These are phyloP conservation scores for Dallia pectoralis DNA, from an alignment of 2,797 vertebrate species.

Conservation along the genomic window DNA sequence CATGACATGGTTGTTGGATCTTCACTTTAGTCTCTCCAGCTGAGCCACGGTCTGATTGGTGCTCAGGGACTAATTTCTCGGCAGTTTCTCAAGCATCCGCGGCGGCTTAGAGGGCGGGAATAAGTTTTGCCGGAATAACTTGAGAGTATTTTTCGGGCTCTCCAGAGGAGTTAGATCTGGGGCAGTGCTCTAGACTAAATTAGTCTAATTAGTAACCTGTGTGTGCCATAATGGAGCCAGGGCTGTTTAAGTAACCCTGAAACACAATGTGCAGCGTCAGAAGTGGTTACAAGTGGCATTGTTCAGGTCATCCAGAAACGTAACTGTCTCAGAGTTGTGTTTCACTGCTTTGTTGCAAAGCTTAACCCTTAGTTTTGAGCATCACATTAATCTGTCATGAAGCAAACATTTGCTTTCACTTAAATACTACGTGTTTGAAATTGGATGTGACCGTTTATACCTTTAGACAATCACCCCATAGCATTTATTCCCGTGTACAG, in stretches of 20 bases:
- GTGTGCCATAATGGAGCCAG: slow-evolving; percentile 39
- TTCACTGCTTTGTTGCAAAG: too few relatives aligned
- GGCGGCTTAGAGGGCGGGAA: slow-evolving; percentile 62
- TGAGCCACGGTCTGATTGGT: slow-evolving; percentile 64
- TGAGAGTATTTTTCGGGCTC: slow-evolving; percentile 58
- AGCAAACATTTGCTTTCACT: too few relatives aligned
- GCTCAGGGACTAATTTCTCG: slow-evolving; percentile 71
- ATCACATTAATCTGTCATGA: too few relatives aligned
- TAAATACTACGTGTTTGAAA: too few relatives aligned
- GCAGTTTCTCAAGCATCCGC: slow-evolving; percentile 59
- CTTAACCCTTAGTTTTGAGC: too few relatives aligned
- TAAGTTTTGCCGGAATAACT: slow-evolving; percentile 65
- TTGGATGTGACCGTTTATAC: too few relatives aligned
- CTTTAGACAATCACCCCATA: too few relatives aligned
- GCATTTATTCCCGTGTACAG: too few relatives aligned
- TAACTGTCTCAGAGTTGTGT: too few relatives aligned
- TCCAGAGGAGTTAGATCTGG: slow-evolving; percentile 51
- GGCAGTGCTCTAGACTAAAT: slow-evolving; percentile 57
- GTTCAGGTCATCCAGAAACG: too few relatives aligned
- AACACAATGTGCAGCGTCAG: background rate
- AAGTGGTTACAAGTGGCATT: too few relatives aligned
- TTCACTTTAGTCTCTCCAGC: slow-evolving; percentile 65
- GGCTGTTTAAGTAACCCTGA: background rate
- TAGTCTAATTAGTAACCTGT: slow-evolving; percentile 54
- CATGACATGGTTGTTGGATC: slow-evolving; percentile 71